phyloP scores from a whole-genome alignment of 1,140 invertebrate genomes.

The Arion vulgaris region DNA sequence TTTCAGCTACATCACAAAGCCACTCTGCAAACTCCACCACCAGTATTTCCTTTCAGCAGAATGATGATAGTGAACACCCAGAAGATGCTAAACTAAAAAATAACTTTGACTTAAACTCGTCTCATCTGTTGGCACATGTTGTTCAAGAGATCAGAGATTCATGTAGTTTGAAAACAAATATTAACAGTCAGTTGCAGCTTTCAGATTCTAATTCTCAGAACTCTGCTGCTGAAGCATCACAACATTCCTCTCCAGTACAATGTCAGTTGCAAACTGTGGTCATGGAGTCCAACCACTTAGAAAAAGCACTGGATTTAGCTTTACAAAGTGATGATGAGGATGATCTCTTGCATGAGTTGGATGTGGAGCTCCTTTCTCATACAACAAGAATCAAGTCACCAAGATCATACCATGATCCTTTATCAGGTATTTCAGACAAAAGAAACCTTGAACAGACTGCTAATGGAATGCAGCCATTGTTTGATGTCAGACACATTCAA shows the following conservation, averaged over 20 bases:
- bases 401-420: not conserved
- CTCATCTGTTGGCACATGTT: not conserved
- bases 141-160: not conserved
- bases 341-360: conserved; percentile 34
- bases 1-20: not conserved
- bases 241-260: not conserved
- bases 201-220: not conserved
- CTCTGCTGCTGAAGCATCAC: not conserved
- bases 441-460: not conserved
- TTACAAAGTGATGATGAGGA: conserved; percentile 37
- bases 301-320: conserved; percentile 8
- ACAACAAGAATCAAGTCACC: conserved; percentile 2
- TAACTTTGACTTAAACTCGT: not conserved
- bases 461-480: not conserved
- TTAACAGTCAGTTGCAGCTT: not conserved
- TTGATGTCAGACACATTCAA: conserved; percentile 8
- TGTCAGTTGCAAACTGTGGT: not conserved
- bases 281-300: not conserved
- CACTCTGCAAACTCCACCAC: not conserved
- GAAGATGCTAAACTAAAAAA: not conserved
- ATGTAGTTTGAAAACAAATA: not conserved
- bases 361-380: conserved; percentile 32
- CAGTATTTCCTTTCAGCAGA: not conserved
- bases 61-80: not conserved
- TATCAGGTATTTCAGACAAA: not conserved